These are phyloP conservation scores for Furcifer pardalis DNA, from an alignment of 2,797 vertebrate species.

Conservation along the genomic window DNA sequence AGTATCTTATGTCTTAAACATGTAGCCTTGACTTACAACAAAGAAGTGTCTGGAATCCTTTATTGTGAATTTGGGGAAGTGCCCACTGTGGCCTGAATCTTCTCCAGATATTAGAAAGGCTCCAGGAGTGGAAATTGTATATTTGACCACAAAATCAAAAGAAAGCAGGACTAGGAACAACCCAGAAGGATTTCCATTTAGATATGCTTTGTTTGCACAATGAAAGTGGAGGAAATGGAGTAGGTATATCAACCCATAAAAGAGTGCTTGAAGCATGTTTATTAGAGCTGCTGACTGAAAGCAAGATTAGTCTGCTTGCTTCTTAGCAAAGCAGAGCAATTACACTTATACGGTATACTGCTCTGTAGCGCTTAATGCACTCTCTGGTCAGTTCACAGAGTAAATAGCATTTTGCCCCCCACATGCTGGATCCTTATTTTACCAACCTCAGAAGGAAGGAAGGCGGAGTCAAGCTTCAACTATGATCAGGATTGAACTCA, in stretches of 20 bases:
- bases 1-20: neutral
- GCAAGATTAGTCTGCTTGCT: neutral
- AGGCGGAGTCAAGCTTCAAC: too few species aligned
- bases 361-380: too few species aligned
- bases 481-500: too few species aligned
- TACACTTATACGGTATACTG: too few species aligned
- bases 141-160: constrained; percentile 19
- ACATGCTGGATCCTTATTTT: too few species aligned
- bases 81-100: constrained; percentile 14
- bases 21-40: neutral
- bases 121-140: neutral
- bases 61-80: neutral
- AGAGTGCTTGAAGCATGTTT: neutral
- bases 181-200: constrained; percentile 1
- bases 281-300: neutral
- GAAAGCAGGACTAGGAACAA: neutral
- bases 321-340: too few species aligned
- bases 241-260: neutral
- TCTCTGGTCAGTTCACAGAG: too few species aligned
- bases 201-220: neutral
- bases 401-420: too few species aligned
- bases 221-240: neutral
- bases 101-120: constrained; percentile 10
- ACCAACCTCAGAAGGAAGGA: too few species aligned
- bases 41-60: constrained; percentile 21